phyloP scores from a whole-genome alignment of 2,888 invertebrate species.

The Spicauda simplicius region DNA sequence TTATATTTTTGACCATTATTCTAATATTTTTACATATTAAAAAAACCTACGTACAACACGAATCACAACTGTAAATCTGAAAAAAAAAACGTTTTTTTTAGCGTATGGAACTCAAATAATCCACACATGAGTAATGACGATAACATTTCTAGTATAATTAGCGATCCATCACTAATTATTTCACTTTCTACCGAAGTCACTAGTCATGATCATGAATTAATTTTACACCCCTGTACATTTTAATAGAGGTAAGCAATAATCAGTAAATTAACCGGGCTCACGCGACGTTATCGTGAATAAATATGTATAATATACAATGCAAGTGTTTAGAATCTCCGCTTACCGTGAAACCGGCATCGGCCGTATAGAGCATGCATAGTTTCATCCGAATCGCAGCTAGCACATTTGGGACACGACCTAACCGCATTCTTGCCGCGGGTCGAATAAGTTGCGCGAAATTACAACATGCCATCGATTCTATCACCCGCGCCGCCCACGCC shows the following conservation, averaged over 20 bases:
- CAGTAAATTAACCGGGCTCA: slow-evolving; percentile 1
- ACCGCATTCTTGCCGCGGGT: slow-evolving; percentile 48
- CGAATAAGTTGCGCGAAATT: slow-evolving; percentile 46
- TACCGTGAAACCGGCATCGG: not conserved
- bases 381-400: slow-evolving; percentile 19
- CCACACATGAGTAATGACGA: not conserved
- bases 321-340: not conserved
- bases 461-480: slow-evolving; percentile 57
- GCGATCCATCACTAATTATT: not conserved
- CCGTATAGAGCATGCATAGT: not conserved
- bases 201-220: not conserved
- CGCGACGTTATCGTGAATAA: not conserved
- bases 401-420: slow-evolving; percentile 50
- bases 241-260: slow-evolving; percentile 11
- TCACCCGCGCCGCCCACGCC: slow-evolving; percentile 39
- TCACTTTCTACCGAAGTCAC: not conserved
- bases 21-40: too few species aligned
- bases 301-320: not conserved
- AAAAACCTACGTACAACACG: too few species aligned
- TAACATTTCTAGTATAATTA: slow-evolving; percentile 1
- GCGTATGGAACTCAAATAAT: not conserved
- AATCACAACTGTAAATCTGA: not conserved
- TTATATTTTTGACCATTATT: too few species aligned
- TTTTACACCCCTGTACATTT: not conserved
- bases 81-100: too few species aligned